Percentiles rank a stretch among this genome's conserved stretches.
phyloP scores from a whole-genome alignment of 2,113 vertebrate species.

The Ochotona princeps region DNA sequence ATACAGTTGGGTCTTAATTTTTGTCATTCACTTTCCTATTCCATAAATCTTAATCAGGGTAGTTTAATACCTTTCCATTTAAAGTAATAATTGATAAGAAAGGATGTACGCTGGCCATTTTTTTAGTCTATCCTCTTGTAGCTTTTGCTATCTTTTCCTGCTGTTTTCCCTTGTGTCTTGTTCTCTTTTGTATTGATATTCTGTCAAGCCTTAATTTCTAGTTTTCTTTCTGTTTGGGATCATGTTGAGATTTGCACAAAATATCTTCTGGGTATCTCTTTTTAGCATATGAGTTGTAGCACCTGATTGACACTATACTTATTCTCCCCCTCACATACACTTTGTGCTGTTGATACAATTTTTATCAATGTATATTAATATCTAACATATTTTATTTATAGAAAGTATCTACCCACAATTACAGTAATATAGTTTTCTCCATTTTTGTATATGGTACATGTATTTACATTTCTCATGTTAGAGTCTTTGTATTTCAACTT shows the following conservation, averaged over 20 bases:
- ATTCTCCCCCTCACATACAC: neutral
- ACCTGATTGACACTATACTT: neutral
- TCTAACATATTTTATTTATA: neutral
- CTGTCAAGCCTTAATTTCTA: neutral
- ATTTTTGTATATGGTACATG: neutral
- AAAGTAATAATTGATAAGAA: no score
- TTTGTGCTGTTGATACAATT: neutral
- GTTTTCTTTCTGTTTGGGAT: neutral
- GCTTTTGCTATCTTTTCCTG: neutral
- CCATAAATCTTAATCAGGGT: no score
- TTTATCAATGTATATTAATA: neutral
- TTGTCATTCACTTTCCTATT: no score
- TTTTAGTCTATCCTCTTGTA: neutral
- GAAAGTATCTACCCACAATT: neutral
- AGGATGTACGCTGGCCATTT: no score
- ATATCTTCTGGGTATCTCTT: neutral
- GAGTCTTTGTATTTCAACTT: neutral
- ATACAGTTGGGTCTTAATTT: no score
- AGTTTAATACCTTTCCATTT: no score
- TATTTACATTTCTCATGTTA: neutral
- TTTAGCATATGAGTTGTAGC: neutral
- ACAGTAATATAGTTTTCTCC: neutral
- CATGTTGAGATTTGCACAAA: neutral
- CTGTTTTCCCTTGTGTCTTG: neutral
- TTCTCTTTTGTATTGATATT: neutral